phyloP scores from a whole-genome alignment of 2,113 vertebrate species.

The Sarotherodon lohbergeri region DNA sequence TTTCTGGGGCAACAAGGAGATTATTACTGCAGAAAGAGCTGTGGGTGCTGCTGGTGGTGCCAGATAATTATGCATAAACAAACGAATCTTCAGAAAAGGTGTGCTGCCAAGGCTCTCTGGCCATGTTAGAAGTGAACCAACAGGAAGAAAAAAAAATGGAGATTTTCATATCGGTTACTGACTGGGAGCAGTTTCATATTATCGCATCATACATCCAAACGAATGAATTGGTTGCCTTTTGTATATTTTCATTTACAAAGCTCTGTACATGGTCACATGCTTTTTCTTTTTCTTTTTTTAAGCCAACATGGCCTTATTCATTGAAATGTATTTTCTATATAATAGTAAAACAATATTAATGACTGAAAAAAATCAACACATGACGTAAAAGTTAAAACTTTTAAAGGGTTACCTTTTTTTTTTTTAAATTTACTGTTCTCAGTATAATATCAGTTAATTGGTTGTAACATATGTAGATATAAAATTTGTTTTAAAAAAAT shows the following conservation, averaged over 20 bases:
- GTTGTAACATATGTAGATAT: background rate
- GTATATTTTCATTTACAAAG: background rate
- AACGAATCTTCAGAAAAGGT: slow-evolving; percentile 25
- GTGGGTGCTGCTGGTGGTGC: slow-evolving; percentile 44
- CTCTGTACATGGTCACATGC: background rate
- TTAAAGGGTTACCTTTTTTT: background rate
- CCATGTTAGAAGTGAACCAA: slow-evolving; percentile 12
- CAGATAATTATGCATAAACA: slow-evolving; percentile 56
- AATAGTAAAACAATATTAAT: background rate
- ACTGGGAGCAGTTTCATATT: background rate
- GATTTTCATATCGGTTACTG: accelerated
- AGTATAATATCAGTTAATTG: background rate
- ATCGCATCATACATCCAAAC: background rate
- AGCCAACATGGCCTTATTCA: background rate
- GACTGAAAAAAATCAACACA: background rate
- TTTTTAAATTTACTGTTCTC: background rate
- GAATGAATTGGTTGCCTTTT: background rate
- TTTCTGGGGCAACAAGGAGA: slow-evolving; percentile 63
- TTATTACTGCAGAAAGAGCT: slow-evolving; percentile 52
- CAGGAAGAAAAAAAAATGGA: background rate
- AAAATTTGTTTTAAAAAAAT: background rate
- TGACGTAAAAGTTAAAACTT: background rate
- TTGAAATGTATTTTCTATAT: background rate
- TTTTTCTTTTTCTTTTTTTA: background rate
- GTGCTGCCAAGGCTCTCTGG: background rate